Conservation (phyloP, 2,113 vertebrate species). For the Proteles cristata region DNA sequence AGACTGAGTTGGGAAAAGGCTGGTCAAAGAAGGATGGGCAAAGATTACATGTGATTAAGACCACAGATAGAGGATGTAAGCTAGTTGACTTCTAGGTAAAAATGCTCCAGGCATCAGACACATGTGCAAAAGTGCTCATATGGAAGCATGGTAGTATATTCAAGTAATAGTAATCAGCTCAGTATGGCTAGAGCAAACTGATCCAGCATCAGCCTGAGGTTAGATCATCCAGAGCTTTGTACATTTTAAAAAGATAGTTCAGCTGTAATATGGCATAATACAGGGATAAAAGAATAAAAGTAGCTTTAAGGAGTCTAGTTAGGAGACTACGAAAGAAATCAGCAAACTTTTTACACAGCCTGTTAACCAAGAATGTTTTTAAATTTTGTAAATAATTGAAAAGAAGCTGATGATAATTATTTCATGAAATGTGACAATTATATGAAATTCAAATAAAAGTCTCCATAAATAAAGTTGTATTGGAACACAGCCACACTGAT, state of each 20-base stretch:
- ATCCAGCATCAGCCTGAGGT: background rate
- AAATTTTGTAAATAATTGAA: background rate
- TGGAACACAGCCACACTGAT: background rate
- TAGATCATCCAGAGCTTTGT: background rate
- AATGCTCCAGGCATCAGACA: background rate
- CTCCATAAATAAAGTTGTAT: background rate
- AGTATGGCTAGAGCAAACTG: background rate
- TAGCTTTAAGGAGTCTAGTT: background rate
- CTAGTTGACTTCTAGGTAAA: background rate
- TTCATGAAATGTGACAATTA: background rate
- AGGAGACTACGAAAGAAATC: background rate
- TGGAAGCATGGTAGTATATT: background rate
- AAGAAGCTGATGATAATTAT: background rate
- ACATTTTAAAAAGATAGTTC: background rate
- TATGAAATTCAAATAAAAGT: background rate
- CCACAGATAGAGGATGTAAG: background rate
- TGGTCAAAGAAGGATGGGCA: background rate
- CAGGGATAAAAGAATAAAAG: background rate
- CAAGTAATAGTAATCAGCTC: background rate
- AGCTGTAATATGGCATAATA: background rate
- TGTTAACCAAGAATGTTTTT: too few relatives aligned
- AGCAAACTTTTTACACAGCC: background rate
- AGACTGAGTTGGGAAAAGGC: background rate
- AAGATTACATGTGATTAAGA: background rate
- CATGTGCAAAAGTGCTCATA: background rate